Percentiles rank a stretch among this genome's conserved stretches.
Conservation (phyloP, 2,113 vertebrate genomes). For the Steatornis caripensis region DNA sequence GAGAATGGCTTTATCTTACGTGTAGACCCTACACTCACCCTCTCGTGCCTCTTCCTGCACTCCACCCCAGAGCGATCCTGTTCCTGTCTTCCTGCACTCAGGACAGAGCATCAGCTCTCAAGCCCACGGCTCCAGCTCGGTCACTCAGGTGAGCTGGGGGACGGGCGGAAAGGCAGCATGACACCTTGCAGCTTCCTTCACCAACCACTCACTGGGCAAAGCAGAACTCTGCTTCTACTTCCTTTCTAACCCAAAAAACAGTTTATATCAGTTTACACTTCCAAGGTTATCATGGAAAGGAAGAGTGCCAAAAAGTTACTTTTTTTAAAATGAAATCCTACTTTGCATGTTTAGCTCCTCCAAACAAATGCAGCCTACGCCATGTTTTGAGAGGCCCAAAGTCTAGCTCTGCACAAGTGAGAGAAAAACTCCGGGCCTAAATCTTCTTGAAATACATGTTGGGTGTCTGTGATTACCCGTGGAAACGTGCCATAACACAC, state of each 20-base stretch:
- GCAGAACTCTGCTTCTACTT: not conserved
- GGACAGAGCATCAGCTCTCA: not conserved
- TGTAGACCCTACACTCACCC: rapidly evolving
- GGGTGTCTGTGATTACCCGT: conserved; percentile 45
- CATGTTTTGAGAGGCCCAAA: not conserved
- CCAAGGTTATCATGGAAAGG: conserved; percentile 32
- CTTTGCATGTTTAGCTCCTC: not conserved
- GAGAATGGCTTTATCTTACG: not conserved
- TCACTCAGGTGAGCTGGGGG: not conserved
- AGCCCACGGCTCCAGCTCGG: rapidly evolving
- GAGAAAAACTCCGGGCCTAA: conserved; percentile 28
- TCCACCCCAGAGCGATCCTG: not conserved
- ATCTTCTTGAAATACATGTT: conserved; percentile 30
- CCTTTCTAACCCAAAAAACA: not conserved
- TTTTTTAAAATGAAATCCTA: not conserved
- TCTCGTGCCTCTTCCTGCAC: not conserved
- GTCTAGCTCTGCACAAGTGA: conserved; percentile 21
- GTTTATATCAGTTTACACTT: conserved; percentile 43
- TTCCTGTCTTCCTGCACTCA: rapidly evolving
- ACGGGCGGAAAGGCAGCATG: rapidly evolving
- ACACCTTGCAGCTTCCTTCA: rapidly evolving
- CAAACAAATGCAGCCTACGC: not conserved
- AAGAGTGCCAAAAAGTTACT: conserved; percentile 31
- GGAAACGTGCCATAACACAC: conserved; percentile 51
- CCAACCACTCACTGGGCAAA: rapidly evolving